A percentile compares a stretch with the other conserved stretches of the same genome.
Conservation (phyloP, 2,113 vertebrate genomes). For the Gracilinanus agilis region DNA sequence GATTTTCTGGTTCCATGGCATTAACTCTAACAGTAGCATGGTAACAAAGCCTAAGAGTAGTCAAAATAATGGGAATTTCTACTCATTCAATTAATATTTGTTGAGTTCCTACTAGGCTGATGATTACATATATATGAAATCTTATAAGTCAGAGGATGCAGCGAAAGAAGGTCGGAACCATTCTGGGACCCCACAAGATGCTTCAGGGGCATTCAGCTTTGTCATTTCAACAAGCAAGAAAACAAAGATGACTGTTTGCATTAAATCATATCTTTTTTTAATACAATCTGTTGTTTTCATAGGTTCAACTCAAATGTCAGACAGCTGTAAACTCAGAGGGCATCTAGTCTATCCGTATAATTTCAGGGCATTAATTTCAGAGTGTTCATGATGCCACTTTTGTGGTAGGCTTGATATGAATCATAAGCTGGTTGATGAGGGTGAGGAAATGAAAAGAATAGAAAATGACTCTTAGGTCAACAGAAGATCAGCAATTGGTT, state of each 20-base stretch:
- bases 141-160: background rate
- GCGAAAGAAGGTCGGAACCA: background rate
- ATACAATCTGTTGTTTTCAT: background rate
- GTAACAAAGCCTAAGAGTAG: background rate
- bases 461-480: background rate
- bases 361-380: background rate
- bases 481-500: background rate
- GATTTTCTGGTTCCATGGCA: background rate
- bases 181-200: background rate
- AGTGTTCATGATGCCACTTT: background rate
- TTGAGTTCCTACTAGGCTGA: background rate
- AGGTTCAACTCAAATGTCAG: constrained; percentile 33
- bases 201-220: background rate
- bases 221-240: background rate
- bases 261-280: background rate
- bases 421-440: background rate
- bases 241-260: background rate
- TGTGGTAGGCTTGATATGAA: background rate
- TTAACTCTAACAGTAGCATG: background rate
- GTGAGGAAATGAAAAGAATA: constrained; percentile 6
- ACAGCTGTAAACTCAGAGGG: background rate
- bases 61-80: background rate
- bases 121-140: background rate
- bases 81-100: background rate
- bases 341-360: constrained; percentile 29